Evolutionary conservation across 2,113 vertebrate genomes (phyloP).

Genomic region (Craseonycteris thonglongyai): DNA sequence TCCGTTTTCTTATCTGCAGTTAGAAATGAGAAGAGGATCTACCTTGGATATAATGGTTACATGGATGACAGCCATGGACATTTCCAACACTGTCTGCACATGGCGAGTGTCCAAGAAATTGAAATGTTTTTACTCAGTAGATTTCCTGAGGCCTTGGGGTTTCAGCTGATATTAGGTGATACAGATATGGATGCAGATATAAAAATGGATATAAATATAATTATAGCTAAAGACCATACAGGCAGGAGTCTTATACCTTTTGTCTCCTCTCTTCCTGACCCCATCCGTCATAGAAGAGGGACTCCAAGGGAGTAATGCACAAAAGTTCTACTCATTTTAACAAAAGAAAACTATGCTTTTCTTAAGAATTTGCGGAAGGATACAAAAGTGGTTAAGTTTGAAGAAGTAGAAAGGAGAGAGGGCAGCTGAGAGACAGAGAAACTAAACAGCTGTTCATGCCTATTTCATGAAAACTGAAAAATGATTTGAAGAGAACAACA

Average conservation of each 20-base stretch:
- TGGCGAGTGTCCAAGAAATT: not conserved
- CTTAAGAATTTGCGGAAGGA: not conserved
- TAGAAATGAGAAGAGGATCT: not conserved
- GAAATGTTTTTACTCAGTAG: not conserved
- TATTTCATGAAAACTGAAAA: not conserved
- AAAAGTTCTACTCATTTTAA: not conserved
- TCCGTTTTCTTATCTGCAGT: not conserved
- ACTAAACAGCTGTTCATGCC: not conserved
- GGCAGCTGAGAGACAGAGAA: not conserved
- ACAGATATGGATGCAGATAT: too few relatives aligned
- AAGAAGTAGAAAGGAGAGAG: not conserved
- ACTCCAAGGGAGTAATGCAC: too few relatives aligned
- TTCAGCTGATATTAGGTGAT: not conserved
- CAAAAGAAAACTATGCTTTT: not conserved
- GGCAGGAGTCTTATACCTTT: not conserved
- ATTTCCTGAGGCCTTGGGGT: not conserved
- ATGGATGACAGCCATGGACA: rapidly evolving
- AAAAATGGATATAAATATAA: not conserved
- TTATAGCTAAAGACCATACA: not conserved
- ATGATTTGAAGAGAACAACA: not conserved
- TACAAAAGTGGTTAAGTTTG: not conserved
- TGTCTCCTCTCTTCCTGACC: not conserved
- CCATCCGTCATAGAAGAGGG: not conserved
- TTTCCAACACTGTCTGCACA: not conserved
- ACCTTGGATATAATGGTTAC: not conserved